Evolutionary conservation across 2,888 invertebrate species (phyloP).

Genomic region (Microchrysa polita): DNA sequence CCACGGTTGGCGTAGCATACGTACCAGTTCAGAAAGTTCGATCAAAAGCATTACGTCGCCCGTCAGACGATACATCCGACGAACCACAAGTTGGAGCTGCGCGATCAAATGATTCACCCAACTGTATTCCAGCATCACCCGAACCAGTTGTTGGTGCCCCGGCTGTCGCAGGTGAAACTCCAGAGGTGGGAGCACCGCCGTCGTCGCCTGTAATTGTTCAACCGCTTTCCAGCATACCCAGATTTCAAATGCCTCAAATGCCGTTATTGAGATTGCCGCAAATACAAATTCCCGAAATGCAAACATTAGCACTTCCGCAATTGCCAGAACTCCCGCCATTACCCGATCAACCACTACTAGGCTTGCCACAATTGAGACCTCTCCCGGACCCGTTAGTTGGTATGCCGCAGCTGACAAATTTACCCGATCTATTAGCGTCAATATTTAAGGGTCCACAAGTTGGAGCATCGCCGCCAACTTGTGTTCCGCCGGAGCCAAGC

Average conservation of each 20-base stretch:
- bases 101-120: background rate
- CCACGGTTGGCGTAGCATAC: conserved; percentile 22
- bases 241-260: no score
- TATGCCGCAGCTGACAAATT: no score
- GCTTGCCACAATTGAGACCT: background rate
- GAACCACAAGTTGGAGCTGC: background rate
- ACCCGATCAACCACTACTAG: background rate
- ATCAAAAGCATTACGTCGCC: background rate
- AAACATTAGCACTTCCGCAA: background rate
- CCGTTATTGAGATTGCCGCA: background rate
- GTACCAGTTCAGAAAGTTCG: conserved; percentile 21
- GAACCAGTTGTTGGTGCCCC: background rate
- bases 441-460: background rate
- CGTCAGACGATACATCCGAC: background rate
- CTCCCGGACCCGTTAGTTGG: no score
- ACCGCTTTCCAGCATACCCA: no score
- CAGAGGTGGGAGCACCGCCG: no score
- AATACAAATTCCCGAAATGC: background rate
- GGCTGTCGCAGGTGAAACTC: no score
- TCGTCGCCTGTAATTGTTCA: no score
- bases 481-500: background rate
- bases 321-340: background rate
- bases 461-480: background rate
- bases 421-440: background rate
- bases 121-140: no score